A percentile compares a stretch with the other conserved stretches of the same genome.
phyloP scores from a whole-genome alignment of 2,888 invertebrate species.

The Lasioglossum morio region DNA sequence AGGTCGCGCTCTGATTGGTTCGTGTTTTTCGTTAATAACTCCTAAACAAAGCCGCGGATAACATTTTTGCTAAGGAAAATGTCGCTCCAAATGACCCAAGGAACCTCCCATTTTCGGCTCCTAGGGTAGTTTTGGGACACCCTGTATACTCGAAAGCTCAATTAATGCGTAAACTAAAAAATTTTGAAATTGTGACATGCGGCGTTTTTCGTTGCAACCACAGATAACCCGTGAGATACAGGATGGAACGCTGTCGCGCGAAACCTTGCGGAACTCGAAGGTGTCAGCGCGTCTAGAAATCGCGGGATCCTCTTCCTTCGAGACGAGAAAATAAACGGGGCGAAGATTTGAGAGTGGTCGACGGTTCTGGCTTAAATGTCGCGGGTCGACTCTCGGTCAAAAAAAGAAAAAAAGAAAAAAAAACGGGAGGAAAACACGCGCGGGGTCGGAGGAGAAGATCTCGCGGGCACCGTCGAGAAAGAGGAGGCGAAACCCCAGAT shows the following conservation, averaged over 20 bases:
- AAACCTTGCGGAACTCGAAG: conserved; percentile 36
- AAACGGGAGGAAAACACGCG: neutral
- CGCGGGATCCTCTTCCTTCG: conserved; percentile 29
- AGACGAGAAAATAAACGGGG: conserved; percentile 21
- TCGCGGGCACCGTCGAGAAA: neutral
- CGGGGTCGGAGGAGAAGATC: neutral
- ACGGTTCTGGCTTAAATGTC: conserved; percentile 46
- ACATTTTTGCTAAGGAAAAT: no score
- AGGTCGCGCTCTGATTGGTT: no score
- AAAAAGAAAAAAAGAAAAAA: neutral
- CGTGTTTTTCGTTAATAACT: no score
- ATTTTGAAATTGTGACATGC: no score
- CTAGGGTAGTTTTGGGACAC: no score
- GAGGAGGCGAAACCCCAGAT: conserved; percentile 5
- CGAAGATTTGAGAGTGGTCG: conserved; percentile 41
- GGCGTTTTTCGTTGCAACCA: no score
- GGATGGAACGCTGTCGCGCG: conserved; percentile 30
- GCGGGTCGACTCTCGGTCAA: conserved; percentile 24
- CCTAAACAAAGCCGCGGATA: no score
- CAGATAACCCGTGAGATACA: no score
- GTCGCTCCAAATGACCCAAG: no score
- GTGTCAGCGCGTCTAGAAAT: conserved; percentile 32
- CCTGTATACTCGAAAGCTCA: no score
- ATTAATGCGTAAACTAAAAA: no score
- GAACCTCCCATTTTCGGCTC: no score